phyloP scores from a whole-genome alignment of 2,888 invertebrate genomes.

The Pyrrhia umbra region DNA sequence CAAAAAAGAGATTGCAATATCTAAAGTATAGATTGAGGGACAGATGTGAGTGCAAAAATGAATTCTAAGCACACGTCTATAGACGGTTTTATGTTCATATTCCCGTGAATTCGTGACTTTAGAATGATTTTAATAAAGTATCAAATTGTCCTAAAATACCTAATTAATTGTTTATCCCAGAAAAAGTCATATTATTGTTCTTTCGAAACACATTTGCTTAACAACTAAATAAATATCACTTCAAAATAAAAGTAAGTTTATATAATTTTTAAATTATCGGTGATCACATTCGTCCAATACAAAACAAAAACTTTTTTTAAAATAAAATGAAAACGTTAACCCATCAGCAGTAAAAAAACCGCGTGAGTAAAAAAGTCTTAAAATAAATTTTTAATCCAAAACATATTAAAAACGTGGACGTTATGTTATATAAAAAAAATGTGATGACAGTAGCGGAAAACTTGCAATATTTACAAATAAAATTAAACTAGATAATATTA shows the following conservation, averaged over 20 bases:
- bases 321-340: slow-evolving; percentile 36
- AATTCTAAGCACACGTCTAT: no score
- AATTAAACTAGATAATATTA: slow-evolving; percentile 56
- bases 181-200: slow-evolving; percentile 8
- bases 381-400: slow-evolving; percentile 41
- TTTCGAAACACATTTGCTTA: slow-evolving; percentile 46
- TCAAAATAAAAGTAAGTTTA: slow-evolving; percentile 51
- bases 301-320: slow-evolving; percentile 53
- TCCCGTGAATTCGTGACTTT: no score
- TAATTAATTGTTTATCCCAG: background rate
- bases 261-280: slow-evolving; percentile 72
- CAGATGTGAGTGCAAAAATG: no score
- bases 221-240: slow-evolving; percentile 58
- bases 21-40: slow-evolving; percentile 30
- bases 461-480: slow-evolving; percentile 60
- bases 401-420: slow-evolving; percentile 38
- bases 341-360: background rate
- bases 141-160: slow-evolving; percentile 1
- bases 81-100: no score
- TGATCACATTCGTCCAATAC: slow-evolving; percentile 84
- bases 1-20: slow-evolving; percentile 29
- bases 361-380: slow-evolving; percentile 31
- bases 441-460: slow-evolving; percentile 62
- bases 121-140: no score
- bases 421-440: slow-evolving; percentile 22